These are phyloP conservation scores for Rhadinocentrus ornatus DNA, from an alignment of 2,797 vertebrate genomes.

Conservation along the genomic window DNA sequence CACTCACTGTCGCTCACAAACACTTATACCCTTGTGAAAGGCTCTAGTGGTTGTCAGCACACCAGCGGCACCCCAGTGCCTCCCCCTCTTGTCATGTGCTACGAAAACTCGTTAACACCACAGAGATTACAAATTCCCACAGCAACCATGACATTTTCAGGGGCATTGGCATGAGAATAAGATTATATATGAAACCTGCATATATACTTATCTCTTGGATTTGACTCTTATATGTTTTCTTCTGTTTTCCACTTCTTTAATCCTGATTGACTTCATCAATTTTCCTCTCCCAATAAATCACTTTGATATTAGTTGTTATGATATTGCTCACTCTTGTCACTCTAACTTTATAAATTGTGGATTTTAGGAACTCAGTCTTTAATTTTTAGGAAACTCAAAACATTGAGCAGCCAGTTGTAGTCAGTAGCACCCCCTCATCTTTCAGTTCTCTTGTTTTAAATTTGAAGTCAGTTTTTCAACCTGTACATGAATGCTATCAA, in stretches of 20 bases:
- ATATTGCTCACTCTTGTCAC: background rate
- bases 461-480: conserved; percentile 11
- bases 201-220: background rate
- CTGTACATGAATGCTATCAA: background rate
- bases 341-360: background rate
- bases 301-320: background rate
- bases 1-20: conserved; percentile 15
- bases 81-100: conserved; percentile 34
- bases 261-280: conserved; percentile 23
- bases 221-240: conserved; percentile 38
- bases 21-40: conserved; percentile 8
- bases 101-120: conserved; percentile 62
- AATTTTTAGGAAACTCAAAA: conserved; percentile 11
- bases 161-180: conserved; percentile 43
- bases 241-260: conserved; percentile 24
- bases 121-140: conserved; percentile 59
- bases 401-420: background rate
- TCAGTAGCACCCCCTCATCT: background rate
- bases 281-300: conserved; percentile 30
- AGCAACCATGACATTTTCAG: conserved; percentile 72
- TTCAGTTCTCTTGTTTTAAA: background rate
- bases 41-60: conserved; percentile 23
- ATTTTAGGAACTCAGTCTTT: conserved; percentile 5
- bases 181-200: conserved; percentile 41
- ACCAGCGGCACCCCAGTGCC: conserved; percentile 15